Evolutionary conservation across 1,140 invertebrate species (phyloP), one percentile per base, ranked within the genome.

Genomic region (Daktulosphaira vitifoliae): DNA sequence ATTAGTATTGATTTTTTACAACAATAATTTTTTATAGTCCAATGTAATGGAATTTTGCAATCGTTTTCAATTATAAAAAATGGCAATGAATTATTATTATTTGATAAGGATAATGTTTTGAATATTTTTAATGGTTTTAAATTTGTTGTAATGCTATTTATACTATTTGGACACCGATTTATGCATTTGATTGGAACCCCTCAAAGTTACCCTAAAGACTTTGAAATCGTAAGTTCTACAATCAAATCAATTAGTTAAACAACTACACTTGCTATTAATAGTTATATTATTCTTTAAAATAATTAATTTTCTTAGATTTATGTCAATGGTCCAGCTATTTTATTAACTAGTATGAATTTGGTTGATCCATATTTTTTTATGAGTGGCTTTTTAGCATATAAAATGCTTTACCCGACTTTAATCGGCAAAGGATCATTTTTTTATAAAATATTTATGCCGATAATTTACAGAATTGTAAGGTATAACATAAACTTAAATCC

Each of bases 311-410:
- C 20, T 6, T 22, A 62, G 56, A 5, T 62, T 3, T 62, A 62
- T 5, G 15, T 3, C 1, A 15, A 20, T 7, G 42, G 42, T 13
- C 42, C 56, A 3, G 23, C 25, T 22, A 23, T 62, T 7, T 20
- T 62, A 20, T 33, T 62, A 39, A 62, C 56, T 6, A 26, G 18
- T 25, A 62, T 62, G 56, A 62, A 62, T 62, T 29, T 62, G 18
- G 18, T 62, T n/a, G 56, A 62, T 48, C 56, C 42, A 16, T 62
- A 46, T 48, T 62, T 62, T 18, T 62, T 20, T 23, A 48, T 62
- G 2, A 9, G 39, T 3, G 56, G 56, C 13, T 62, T 18, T n/a
- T 13, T 62, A 13, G 20, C 44, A 11, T 62, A 62, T 9, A 2
- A 29, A 3, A 13, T 48, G 25, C 1, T 48, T 16, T 29, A 39